Base-by-base conservation (phyloP, 2,888 invertebrate species). In the Lutraria lutraria region DNA sequence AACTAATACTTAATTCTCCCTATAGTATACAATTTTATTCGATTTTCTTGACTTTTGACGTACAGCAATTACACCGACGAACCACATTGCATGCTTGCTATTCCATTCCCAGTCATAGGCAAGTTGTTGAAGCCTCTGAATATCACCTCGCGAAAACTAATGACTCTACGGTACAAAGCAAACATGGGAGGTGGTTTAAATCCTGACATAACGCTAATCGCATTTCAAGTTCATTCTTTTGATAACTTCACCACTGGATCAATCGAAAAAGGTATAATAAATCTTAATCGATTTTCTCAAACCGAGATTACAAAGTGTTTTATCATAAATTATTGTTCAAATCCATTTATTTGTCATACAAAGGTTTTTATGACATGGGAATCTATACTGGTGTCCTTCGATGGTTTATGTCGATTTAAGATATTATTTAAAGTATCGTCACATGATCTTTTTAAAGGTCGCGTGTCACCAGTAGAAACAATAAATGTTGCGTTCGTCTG, bases 241-340 rank as follows among this genome's bases (percentile, higher is more conserved):
- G 16, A 76, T 34, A 34, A 76, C 13, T 31, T 34, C 31, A 31
- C 29, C 34, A 31, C 31, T 76, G 16, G 31, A 76, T 76, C 76
- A 76, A 76, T 12, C 19, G 19, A 13, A 25, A 43, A 76, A 76
- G 16, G 76, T 68, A 31, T 31, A 34, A 31, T 34, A 76, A 31
- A 76, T 25, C 72, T 68, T 19, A 76, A 76, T 76, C 76, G 76
- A 76, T 76, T 76, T 34, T 34, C 21, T 68, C 25, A 68, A 68
- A 68, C 63, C n/a, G n/a, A 68, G 13, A 68, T 68, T 68, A 68
- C 25, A 25, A 68, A 68, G 63, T 68, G 25, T 68, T 68, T 63
- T 68, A 68, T 0, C 25, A 68, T 68, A 68, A 68, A 68, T 68
- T 25, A 25, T n/a, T n/a, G n/a, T n/a, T 68, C 63, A 12, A n/a